Conservation (phyloP, 2,113 vertebrate genomes). For the Ifrita kowaldi region DNA sequence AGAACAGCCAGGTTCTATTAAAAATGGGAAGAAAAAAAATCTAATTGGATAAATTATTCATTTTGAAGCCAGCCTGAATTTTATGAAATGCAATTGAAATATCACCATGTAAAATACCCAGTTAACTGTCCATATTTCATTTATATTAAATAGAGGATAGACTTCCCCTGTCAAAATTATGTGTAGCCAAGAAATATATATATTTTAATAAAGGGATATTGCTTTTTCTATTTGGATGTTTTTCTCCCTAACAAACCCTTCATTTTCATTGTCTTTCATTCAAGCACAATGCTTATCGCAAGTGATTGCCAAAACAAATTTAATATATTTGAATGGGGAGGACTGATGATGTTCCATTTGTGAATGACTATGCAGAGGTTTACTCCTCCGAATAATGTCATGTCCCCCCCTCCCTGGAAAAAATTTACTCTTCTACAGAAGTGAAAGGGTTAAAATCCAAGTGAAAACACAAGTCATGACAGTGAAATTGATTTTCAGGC, state of each 20-base stretch:
- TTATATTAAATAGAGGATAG: constrained; percentile 3
- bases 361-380: not conserved
- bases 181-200: not conserved
- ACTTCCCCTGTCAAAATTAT: not conserved
- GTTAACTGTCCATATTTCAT: not conserved
- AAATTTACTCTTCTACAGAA: not conserved
- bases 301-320: not conserved
- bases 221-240: not conserved
- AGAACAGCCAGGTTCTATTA: not conserved
- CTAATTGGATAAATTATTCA: constrained; percentile 38
- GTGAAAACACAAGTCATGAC: not conserved
- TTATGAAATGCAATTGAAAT: constrained; percentile 31
- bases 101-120: not conserved
- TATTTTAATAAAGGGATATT: not conserved
- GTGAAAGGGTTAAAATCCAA: not conserved
- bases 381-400: not conserved
- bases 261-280: not conserved
- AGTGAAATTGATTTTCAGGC: not conserved
- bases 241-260: not conserved
- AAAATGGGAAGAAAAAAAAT: not conserved
- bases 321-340: not conserved
- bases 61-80: not conserved
- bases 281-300: not conserved
- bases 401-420: rapidly evolving
- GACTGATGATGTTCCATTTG: not conserved